phyloP scores from a whole-genome alignment of 1,140 invertebrate species.

The Camponotus floridanus region DNA sequence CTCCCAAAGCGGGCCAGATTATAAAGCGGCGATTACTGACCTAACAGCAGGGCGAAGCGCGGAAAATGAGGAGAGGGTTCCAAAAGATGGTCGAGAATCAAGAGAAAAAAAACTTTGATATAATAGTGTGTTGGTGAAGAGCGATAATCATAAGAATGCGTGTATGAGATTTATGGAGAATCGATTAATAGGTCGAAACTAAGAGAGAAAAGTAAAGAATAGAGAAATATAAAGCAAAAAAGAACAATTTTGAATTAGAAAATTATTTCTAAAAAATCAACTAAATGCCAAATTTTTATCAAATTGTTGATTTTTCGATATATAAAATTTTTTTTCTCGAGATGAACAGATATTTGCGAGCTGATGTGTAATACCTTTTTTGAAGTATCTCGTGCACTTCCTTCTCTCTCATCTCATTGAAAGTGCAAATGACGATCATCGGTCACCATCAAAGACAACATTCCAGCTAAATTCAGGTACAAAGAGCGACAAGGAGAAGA shows the following conservation, averaged over 20 bases:
- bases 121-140: background rate
- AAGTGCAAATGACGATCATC: conserved; percentile 53
- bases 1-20: conserved; percentile 74
- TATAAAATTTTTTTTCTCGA: background rate
- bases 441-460: conserved; percentile 47
- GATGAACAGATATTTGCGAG: conserved; percentile 14
- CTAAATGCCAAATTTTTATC: background rate
- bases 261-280: background rate
- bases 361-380: conserved; percentile 16
- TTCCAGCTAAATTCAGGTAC: conserved; percentile 58
- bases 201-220: background rate
- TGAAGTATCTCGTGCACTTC: background rate
- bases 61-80: background rate
- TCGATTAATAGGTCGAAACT: conserved; percentile 3
- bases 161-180: background rate
- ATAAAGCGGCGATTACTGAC: conserved; percentile 71
- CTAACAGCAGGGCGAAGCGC: conserved; percentile 35
- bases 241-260: background rate
- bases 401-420: conserved; percentile 21
- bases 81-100: background rate
- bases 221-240: background rate
- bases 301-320: background rate
- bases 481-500: conserved; percentile 29
- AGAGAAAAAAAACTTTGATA: background rate
- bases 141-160: background rate